Evolutionary conservation across 2,888 invertebrate species (phyloP).

Genomic region (Cryptocephalus primarius): DNA sequence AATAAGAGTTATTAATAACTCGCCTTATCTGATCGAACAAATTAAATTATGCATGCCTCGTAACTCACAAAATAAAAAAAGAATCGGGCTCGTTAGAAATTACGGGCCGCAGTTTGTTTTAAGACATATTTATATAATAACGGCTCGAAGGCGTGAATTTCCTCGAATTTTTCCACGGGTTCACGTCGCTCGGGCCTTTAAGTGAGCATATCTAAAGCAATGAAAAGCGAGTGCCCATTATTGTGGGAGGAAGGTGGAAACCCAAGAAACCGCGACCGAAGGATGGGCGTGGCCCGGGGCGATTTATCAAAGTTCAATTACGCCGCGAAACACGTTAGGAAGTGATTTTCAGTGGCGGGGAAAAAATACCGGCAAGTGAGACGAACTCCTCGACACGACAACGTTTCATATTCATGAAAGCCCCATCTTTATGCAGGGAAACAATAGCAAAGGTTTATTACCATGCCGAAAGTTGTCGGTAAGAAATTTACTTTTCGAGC

Average conservation of each 20-base stretch:
- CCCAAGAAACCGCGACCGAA: slow-evolving; percentile 23
- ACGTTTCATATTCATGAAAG: no score
- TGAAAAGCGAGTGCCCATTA: slow-evolving; percentile 5
- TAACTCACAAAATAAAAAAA: no score
- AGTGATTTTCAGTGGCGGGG: slow-evolving; percentile 23
- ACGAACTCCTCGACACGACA: no score
- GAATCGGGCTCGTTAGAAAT: no score
- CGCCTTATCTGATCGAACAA: not conserved
- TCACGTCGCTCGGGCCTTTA: slow-evolving; percentile 4
- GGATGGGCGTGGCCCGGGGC: slow-evolving; percentile 26
- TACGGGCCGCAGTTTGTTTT: no score
- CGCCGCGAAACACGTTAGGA: slow-evolving; percentile 30
- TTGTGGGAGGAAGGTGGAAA: slow-evolving; percentile 6
- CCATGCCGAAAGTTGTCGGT: no score
- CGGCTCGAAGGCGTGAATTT: not conserved
- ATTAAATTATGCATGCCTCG: no score
- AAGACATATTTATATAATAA: no score
- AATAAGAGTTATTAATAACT: not conserved
- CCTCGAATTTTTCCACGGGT: not conserved
- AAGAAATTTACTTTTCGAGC: no score
- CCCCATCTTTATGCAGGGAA: no score
- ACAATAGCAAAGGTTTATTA: no score
- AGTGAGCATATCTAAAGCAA: slow-evolving; percentile 14
- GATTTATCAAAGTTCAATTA: slow-evolving; percentile 37
- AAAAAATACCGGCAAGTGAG: not conserved